A percentile compares a stretch with the other conserved stretches of the same genome.
Evolutionary conservation across 2,888 invertebrate species (phyloP).

Genomic region (Anoncus sp.): DNA sequence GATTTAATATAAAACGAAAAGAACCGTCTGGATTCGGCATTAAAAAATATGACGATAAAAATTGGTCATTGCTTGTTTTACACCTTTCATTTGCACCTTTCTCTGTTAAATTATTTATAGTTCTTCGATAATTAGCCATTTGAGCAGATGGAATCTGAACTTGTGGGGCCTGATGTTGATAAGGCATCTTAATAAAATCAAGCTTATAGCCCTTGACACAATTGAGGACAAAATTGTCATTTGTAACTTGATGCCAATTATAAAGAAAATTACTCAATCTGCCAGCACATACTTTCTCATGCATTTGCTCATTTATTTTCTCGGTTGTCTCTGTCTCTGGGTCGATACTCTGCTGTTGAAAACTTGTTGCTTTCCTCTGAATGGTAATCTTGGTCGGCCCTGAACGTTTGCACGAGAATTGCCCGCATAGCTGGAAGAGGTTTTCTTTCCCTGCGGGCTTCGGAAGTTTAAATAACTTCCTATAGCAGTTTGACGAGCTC

Average conservation of each 20-base stretch:
- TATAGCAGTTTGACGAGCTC: not conserved
- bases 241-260: slow-evolving; percentile 48
- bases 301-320: slow-evolving; percentile 20
- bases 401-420: not conserved
- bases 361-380: slow-evolving; percentile 20
- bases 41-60: slow-evolving; percentile 56
- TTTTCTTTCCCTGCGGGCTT: slow-evolving; percentile 14
- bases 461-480: slow-evolving; percentile 10
- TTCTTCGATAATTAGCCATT: slow-evolving; percentile 13
- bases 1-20: slow-evolving; percentile 55
- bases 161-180: slow-evolving; percentile 13
- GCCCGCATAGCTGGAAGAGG: slow-evolving; percentile 11
- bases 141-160: slow-evolving; percentile 34
- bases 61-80: slow-evolving; percentile 24
- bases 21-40: slow-evolving; percentile 52
- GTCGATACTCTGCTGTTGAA: not conserved
- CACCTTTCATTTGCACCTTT: slow-evolving; percentile 44
- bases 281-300: slow-evolving; percentile 48
- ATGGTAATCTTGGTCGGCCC: slow-evolving; percentile 4
- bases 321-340: slow-evolving; percentile 2
- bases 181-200: slow-evolving; percentile 16
- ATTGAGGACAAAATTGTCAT: slow-evolving; percentile 50
- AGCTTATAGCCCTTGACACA: slow-evolving; percentile 54
- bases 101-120: slow-evolving; percentile 35
- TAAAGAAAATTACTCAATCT: slow-evolving; percentile 25